A percentile compares a stretch with the other conserved stretches of the same genome.
These are phyloP conservation scores for Acanthacorydalis orientalis DNA, from an alignment of 2,888 invertebrate genomes.

Conservation along the genomic window DNA sequence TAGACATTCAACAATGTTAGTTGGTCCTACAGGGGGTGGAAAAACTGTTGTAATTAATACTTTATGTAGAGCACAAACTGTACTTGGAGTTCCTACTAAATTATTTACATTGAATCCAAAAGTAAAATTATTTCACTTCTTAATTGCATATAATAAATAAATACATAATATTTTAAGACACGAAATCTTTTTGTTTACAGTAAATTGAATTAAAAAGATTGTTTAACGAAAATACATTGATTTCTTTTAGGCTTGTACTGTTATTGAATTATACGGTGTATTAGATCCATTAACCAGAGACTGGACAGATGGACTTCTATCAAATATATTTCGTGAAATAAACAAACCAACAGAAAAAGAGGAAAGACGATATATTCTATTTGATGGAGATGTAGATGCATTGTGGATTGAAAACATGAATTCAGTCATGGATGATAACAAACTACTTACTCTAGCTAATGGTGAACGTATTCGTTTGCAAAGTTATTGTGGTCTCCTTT, in stretches of 20 bases:
- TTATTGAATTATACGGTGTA: constrained; percentile 77
- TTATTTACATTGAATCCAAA: constrained; percentile 73
- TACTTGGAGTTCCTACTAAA: constrained; percentile 62
- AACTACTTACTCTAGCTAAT: constrained; percentile 74
- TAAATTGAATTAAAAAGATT: too few species aligned
- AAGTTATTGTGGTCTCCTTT: constrained; percentile 64
- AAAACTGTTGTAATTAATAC: constrained; percentile 73
- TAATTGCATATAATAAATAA: too few species aligned
- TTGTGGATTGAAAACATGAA: constrained; percentile 97
- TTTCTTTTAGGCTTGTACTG: constrained; percentile 56
- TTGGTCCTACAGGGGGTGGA: constrained; percentile 86
- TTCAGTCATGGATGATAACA: constrained; percentile 93
- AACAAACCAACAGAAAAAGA: constrained; percentile 59
- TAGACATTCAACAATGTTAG: constrained; percentile 78
- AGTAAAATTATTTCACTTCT: constrained; percentile 28
- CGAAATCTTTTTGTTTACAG: too few species aligned
- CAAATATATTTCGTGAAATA: constrained; percentile 80
- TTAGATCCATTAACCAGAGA: constrained; percentile 73
- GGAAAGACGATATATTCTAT: constrained; percentile 69
- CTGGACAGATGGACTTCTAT: constrained; percentile 86
- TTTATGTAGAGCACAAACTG: constrained; percentile 60
- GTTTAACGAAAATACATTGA: not conserved
- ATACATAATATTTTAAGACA: too few species aligned
- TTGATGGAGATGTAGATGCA: constrained; percentile 89
- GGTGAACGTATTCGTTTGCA: constrained; percentile 75